A percentile compares a stretch with the other conserved stretches of the same genome.
Conservation (phyloP, 2,888 invertebrate genomes). For the Gari tellinella region DNA sequence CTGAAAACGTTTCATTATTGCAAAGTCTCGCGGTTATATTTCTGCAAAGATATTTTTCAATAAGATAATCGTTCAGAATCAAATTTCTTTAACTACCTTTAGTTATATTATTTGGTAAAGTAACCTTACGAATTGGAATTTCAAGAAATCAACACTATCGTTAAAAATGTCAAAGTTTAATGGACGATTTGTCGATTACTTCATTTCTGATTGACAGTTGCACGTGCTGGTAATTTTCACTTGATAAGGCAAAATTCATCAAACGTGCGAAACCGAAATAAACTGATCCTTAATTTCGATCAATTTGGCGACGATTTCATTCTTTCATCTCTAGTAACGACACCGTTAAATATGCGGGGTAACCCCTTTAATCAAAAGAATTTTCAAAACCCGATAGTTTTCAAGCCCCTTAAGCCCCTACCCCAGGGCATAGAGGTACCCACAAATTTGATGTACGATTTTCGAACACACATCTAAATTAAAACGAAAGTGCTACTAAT, state of each 20-base stretch:
- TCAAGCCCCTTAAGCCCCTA: too few relatives aligned
- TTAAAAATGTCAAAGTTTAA: too few relatives aligned
- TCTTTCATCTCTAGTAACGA: constrained; percentile 12
- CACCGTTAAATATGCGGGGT: not conserved
- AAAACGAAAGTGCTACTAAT: constrained; percentile 12
- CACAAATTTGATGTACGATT: constrained; percentile 8
- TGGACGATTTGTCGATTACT: too few relatives aligned
- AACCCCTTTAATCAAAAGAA: not conserved
- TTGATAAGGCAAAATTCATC: constrained; percentile 17
- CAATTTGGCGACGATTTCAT: constrained; percentile 4
- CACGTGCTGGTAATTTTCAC: constrained; percentile 29
- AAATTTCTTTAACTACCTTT: too few relatives aligned
- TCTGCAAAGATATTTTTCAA: too few relatives aligned
- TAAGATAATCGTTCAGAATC: too few relatives aligned
- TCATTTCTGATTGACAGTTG: not conserved
- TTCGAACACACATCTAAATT: constrained; percentile 4
- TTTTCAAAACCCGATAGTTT: too few relatives aligned
- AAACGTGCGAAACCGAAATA: constrained; percentile 1
- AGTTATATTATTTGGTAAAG: too few relatives aligned
- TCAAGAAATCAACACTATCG: too few relatives aligned
- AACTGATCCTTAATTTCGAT: constrained; percentile 8
- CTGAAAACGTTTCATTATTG: constrained; percentile 28
- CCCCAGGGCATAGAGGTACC: constrained; percentile 13
- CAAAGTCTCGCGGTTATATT: not conserved
- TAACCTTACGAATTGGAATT: too few relatives aligned